phyloP scores from a whole-genome alignment of 2,888 invertebrate species.

The Heterodera filipjevi region DNA sequence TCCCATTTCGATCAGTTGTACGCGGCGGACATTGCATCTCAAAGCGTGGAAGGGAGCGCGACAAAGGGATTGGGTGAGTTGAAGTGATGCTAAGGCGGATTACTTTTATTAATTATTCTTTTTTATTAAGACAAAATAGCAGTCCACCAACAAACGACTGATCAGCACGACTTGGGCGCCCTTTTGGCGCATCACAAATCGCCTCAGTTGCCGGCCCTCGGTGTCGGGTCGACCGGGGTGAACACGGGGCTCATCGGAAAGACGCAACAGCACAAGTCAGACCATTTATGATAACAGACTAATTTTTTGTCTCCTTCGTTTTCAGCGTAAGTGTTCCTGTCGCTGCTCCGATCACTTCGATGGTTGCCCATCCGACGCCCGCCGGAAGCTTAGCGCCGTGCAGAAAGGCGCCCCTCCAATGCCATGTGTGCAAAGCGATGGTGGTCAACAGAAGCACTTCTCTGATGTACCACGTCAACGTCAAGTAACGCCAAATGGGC shows the following conservation, averaged over 20 bases:
- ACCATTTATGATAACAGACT: neutral
- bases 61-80: slow-evolving; percentile 14
- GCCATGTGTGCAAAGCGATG: slow-evolving; percentile 24
- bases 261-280: neutral
- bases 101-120: neutral
- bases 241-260: slow-evolving; percentile 1
- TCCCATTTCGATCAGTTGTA: slow-evolving; percentile 23
- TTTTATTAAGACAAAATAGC: slow-evolving; percentile 10
- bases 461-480: slow-evolving; percentile 28
- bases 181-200: slow-evolving; percentile 1
- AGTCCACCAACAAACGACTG: neutral
- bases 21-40: slow-evolving; percentile 13
- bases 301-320: neutral
- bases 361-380: slow-evolving; percentile 11
- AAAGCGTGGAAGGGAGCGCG: neutral
- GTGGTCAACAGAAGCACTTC: slow-evolving; percentile 27
- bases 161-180: neutral
- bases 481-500: neutral
- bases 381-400: neutral
- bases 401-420: slow-evolving; percentile 18
- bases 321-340: neutral
- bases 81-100: neutral
- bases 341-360: neutral
- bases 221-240: neutral
- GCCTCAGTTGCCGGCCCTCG: neutral